Evolutionary conservation across 2,888 invertebrate species (phyloP).

Genomic region (Volucella zonaria): DNA sequence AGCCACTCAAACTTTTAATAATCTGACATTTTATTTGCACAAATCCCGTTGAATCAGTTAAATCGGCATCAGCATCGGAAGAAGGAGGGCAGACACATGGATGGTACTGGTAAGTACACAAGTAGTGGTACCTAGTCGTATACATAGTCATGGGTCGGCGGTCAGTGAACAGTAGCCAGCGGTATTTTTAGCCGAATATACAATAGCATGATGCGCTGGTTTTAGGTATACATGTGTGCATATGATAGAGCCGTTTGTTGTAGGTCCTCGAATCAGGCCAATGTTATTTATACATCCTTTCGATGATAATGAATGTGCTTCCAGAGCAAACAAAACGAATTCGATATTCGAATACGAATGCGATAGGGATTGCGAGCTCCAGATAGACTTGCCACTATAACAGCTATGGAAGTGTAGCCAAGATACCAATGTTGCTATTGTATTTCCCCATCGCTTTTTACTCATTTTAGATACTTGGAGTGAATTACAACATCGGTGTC

Average conservation of each 20-base stretch:
- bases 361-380: too few species aligned
- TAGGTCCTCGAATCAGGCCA: conserved; percentile 41
- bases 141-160: background rate
- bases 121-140: background rate
- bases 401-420: too few species aligned
- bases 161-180: background rate
- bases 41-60: conserved; percentile 32
- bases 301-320: conserved; percentile 56
- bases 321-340: background rate
- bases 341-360: too few species aligned
- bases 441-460: too few species aligned
- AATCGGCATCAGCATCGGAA: background rate
- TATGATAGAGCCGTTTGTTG: conserved; percentile 24
- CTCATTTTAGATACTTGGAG: too few species aligned
- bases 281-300: conserved; percentile 58
- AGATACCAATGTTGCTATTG: too few species aligned
- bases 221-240: background rate
- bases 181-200: too few species aligned
- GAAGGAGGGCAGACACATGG: background rate
- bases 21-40: conserved; percentile 38
- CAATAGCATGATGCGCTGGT: too few species aligned
- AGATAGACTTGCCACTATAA: too few species aligned
- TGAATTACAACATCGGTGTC: too few species aligned
- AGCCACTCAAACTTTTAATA: conserved; percentile 60
- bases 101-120: background rate